These are phyloP conservation scores for Notolepis coatsorum DNA, from an alignment of 2,797 vertebrate genomes.

Conservation along the genomic window DNA sequence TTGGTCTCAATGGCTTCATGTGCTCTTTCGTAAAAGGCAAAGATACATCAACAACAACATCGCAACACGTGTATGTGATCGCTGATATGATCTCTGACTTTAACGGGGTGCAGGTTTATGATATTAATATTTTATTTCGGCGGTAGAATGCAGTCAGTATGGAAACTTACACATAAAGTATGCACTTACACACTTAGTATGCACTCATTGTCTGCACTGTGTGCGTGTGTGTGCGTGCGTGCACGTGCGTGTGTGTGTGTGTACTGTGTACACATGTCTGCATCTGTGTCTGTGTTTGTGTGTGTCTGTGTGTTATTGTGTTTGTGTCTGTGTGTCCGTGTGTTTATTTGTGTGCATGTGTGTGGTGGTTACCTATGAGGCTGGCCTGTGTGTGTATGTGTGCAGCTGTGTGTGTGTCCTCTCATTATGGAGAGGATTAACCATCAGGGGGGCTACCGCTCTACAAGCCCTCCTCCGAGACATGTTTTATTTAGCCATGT, in stretches of 20 bases:
- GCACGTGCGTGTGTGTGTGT: neutral
- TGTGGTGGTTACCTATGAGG: conserved; percentile 18
- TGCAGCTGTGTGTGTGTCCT: conserved; percentile 25
- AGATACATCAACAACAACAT: too few species aligned
- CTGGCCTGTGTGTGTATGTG: conserved; percentile 38
- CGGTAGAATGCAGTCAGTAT: neutral
- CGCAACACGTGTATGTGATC: too few species aligned
- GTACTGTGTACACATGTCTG: conserved; percentile 3
- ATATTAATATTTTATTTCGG: neutral
- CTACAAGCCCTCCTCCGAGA: conserved; percentile 53
- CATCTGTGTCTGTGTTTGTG: neutral
- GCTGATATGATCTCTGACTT: too few species aligned
- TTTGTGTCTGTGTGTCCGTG: conserved; percentile 4
- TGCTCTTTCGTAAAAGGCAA: conserved; percentile 48
- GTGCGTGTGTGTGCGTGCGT: neutral
- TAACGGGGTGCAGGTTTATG: too few species aligned
- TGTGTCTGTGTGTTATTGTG: conserved; percentile 3
- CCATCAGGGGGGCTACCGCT: conserved; percentile 44
- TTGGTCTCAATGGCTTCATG: conserved; percentile 49
- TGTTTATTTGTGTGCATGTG: neutral
- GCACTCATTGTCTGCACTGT: neutral
- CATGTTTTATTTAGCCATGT: conserved; percentile 65
- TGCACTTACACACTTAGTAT: too few species aligned
- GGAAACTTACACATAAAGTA: too few species aligned
- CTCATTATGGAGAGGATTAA: conserved; percentile 56